These are phyloP conservation scores for Perognathus longimembris DNA, from an alignment of 2,113 vertebrate species.

Conservation along the genomic window DNA sequence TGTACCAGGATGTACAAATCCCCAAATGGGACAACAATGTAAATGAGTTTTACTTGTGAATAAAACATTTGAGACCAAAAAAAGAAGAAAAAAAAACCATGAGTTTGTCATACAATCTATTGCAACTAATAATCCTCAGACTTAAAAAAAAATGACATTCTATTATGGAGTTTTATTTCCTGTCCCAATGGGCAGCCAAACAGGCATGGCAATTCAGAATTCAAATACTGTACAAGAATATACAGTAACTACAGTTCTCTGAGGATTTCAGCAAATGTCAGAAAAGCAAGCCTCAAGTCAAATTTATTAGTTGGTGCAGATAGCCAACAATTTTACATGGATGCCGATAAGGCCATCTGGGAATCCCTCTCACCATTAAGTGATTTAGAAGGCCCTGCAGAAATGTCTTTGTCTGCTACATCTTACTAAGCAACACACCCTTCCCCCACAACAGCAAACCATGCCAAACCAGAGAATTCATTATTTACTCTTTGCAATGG, in stretches of 20 bases:
- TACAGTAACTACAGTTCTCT: constrained; percentile 88
- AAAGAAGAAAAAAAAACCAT: constrained; percentile 72
- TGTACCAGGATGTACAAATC: constrained; percentile 75
- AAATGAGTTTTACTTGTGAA: constrained; percentile 80
- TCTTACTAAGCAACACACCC: constrained; percentile 59
- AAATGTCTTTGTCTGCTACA: constrained; percentile 82
- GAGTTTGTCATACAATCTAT: constrained; percentile 83
- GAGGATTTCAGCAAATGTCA: constrained; percentile 88
- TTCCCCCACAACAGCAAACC: constrained; percentile 38
- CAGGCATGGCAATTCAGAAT: constrained; percentile 81
- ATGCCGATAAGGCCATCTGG: constrained; percentile 85
- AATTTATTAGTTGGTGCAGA: constrained; percentile 89
- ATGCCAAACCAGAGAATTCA: neutral
- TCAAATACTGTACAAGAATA: constrained; percentile 85
- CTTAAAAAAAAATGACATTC: constrained; percentile 83
- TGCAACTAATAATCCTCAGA: constrained; percentile 79
- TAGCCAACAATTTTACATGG: constrained; percentile 87
- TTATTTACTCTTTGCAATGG: constrained; percentile 51
- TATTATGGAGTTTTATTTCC: constrained; percentile 84
- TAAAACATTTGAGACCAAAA: constrained; percentile 83
- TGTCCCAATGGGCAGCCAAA: constrained; percentile 77
- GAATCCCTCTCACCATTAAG: constrained; percentile 86
- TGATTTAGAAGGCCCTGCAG: constrained; percentile 86
- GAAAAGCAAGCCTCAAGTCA: constrained; percentile 85
- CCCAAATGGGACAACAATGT: constrained; percentile 63